Conservation (phyloP, 64 coral and sea anemone species). For the Porites lutea region DNA sequence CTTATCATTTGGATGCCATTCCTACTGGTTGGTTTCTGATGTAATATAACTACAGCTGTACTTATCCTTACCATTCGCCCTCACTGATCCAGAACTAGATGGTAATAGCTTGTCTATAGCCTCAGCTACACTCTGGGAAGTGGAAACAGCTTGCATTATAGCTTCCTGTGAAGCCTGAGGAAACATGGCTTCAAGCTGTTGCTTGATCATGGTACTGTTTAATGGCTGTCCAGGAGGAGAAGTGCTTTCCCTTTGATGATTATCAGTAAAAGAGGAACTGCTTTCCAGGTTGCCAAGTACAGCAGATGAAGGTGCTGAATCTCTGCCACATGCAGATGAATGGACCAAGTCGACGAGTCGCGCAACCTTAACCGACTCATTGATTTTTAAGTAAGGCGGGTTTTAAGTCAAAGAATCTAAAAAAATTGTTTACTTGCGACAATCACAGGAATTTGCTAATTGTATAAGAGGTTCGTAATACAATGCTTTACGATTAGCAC, state of each 20-base stretch:
- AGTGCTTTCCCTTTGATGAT: not conserved
- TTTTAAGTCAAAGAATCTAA: constrained; percentile 16
- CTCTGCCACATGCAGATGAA: not conserved
- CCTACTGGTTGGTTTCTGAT: not conserved
- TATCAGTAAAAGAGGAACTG: not conserved
- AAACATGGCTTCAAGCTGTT: not conserved
- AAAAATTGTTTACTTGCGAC: constrained; percentile 47
- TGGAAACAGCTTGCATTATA: not conserved
- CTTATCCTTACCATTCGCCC: not conserved
- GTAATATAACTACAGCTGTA: not conserved
- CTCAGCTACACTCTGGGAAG: not conserved
- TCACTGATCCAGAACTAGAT: not conserved
- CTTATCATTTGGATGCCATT: not conserved
- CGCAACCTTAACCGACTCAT: constrained; percentile 5
- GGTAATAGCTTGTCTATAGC: not conserved
- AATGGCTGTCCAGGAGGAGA: not conserved
- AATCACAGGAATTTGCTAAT: constrained; percentile 63
- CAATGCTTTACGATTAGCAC: not conserved
- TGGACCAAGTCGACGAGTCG: no score
- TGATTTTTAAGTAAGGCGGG: no score
- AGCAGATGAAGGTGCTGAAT: not conserved
- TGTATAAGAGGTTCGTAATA: constrained; percentile 61
- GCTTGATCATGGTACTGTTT: not conserved
- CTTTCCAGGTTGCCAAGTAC: not conserved
- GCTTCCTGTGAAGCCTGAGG: not conserved